These are phyloP conservation scores for Dascyllus trimaculatus DNA, from an alignment of 2,113 vertebrate species.

Conservation along the genomic window DNA sequence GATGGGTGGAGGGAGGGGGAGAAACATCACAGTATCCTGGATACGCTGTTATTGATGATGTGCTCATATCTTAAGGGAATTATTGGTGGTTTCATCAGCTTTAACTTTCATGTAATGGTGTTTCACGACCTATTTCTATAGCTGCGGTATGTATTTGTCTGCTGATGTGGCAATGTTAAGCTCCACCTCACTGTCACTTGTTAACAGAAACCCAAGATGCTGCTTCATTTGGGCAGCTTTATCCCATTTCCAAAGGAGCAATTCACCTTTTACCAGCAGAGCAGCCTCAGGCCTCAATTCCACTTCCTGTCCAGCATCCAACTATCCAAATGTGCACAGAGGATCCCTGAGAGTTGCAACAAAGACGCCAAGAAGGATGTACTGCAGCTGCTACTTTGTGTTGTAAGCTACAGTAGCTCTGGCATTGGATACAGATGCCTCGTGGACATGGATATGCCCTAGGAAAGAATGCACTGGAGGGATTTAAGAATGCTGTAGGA, in stretches of 20 bases:
- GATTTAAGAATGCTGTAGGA: no score
- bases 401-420: background rate
- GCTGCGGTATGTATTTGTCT: no score
- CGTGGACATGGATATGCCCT: no score
- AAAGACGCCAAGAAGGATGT: no score
- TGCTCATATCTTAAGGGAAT: fast-evolving
- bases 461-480: no score
- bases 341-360: background rate
- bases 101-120: no score
- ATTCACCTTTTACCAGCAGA: background rate
- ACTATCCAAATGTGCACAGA: background rate
- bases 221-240: background rate
- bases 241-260: background rate
- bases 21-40: background rate
- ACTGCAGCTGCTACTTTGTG: background rate
- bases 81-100: background rate
- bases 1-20: background rate
- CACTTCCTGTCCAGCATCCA: background rate
- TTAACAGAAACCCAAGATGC: no score
- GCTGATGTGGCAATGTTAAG: no score
- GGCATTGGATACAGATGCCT: no score
- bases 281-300: background rate
- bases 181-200: no score
- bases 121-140: no score
- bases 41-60: fast-evolving